Percentiles rank a stretch among this genome's conserved stretches.
phyloP scores from a whole-genome alignment of 1,140 invertebrate species.

The Drosophila rufa region DNA sequence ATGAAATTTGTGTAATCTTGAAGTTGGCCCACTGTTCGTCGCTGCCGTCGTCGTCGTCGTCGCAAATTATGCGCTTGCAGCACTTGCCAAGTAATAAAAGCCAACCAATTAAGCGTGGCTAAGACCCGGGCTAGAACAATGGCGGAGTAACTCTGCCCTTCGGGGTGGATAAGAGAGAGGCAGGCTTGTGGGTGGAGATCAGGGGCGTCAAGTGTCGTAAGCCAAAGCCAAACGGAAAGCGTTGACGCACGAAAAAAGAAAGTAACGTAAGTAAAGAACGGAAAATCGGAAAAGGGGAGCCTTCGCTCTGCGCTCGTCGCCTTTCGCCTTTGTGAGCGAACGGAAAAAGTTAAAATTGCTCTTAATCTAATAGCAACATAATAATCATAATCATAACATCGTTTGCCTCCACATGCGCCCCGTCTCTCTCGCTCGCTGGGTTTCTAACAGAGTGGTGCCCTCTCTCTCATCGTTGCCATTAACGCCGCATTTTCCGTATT shows the following conservation, averaged over 20 bases:
- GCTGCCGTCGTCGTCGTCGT: slow-evolving; percentile 15
- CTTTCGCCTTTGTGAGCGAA: slow-evolving; percentile 33
- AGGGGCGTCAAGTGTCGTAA: slow-evolving; percentile 77
- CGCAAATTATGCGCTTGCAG: slow-evolving; percentile 72
- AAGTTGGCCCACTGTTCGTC: slow-evolving; percentile 47
- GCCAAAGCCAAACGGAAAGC: slow-evolving; percentile 73
- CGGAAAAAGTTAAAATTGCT: slow-evolving; percentile 79
- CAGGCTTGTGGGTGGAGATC: slow-evolving; percentile 8
- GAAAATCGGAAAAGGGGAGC: slow-evolving; percentile 21
- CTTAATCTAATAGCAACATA: slow-evolving; percentile 85
- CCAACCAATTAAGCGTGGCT: slow-evolving; percentile 80
- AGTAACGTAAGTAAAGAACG: slow-evolving; percentile 27
- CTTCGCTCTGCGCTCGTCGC: not conserved
- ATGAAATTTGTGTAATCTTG: slow-evolving; percentile 45
- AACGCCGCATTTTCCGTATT: slow-evolving; percentile 78
- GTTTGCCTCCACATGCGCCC: slow-evolving; percentile 69
- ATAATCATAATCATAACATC: slow-evolving; percentile 84
- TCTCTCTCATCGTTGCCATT: slow-evolving; percentile 59
- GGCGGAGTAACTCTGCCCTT: slow-evolving; percentile 31
- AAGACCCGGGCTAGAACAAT: slow-evolving; percentile 72
- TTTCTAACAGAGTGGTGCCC: not conserved
- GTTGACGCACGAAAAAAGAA: slow-evolving; percentile 60
- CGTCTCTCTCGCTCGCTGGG: not conserved
- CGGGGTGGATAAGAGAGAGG: slow-evolving; percentile 7
- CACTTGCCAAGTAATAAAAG: slow-evolving; percentile 78